Conservation (phyloP, 2,888 invertebrate species). For the Andrena fulva region DNA sequence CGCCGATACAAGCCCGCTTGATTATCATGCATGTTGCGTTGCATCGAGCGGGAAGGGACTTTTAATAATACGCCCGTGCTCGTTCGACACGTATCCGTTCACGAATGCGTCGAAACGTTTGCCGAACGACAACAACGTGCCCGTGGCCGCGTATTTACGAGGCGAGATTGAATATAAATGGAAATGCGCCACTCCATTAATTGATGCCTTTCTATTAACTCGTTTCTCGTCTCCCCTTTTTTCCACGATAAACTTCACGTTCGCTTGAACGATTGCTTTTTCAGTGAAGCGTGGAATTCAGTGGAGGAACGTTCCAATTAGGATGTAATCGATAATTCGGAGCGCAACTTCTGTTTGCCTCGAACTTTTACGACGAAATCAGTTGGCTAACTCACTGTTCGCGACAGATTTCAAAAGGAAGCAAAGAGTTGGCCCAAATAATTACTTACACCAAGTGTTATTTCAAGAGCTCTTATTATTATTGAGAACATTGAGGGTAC, state of each 20-base stretch:
- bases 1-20: slow-evolving; percentile 49
- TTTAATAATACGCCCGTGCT: slow-evolving; percentile 58
- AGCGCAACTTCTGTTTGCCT: too few species aligned
- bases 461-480: too few species aligned
- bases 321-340: too few species aligned
- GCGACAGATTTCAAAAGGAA: too few species aligned
- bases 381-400: too few species aligned
- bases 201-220: background rate
- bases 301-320: background rate
- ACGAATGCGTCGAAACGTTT: slow-evolving; percentile 33
- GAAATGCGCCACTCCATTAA: slow-evolving; percentile 26
- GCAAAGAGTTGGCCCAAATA: too few species aligned
- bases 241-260: background rate
- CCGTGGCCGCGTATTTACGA: slow-evolving; percentile 14
- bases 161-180: slow-evolving; percentile 45
- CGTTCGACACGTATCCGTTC: slow-evolving; percentile 48
- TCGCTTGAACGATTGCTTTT: background rate
- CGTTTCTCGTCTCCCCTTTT: background rate
- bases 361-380: too few species aligned
- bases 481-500: too few species aligned
- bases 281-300: background rate
- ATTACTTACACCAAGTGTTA: too few species aligned
- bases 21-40: slow-evolving; percentile 62
- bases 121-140: slow-evolving; percentile 13
- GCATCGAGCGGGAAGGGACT: slow-evolving; percentile 53